These are phyloP conservation scores for Erebia ligea DNA, from an alignment of 2,888 invertebrate species.

Conservation along the genomic window DNA sequence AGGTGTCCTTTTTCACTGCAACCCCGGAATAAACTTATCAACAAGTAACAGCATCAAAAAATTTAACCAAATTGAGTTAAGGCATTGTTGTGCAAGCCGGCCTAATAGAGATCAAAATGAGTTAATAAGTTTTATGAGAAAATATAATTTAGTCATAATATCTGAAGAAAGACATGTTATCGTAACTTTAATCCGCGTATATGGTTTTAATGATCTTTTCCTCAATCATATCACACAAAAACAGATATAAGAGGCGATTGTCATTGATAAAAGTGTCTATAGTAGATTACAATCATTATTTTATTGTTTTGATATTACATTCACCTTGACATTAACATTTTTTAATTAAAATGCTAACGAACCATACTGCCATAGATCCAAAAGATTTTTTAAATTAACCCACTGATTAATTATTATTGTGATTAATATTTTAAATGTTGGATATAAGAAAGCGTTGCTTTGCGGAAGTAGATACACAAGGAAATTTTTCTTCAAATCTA, in stretches of 20 bases:
- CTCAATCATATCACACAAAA: constrained; percentile 18
- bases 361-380: not conserved
- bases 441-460: not conserved
- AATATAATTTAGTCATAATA: not conserved
- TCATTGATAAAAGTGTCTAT: constrained; percentile 36
- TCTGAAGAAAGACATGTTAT: constrained; percentile 22
- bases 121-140: not conserved
- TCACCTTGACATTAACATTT: constrained; percentile 20
- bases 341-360: constrained; percentile 12
- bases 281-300: constrained; percentile 11
- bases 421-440: not conserved
- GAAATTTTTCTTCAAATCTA: no score
- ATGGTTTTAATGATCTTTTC: constrained; percentile 22
- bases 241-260: constrained; percentile 5
- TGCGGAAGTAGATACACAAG: not conserved
- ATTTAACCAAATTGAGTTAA: no score
- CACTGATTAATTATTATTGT: not conserved
- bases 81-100: no score
- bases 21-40: no score
- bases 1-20: no score
- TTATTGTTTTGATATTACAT: constrained; percentile 14
- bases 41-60: no score
- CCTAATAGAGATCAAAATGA: not conserved
- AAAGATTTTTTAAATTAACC: not conserved
- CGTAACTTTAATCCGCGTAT: constrained; percentile 26